Evolutionary conservation across 2,888 invertebrate species (phyloP), one percentile per base, ranked within the genome.

Genomic region (Arctia plantaginis): DNA sequence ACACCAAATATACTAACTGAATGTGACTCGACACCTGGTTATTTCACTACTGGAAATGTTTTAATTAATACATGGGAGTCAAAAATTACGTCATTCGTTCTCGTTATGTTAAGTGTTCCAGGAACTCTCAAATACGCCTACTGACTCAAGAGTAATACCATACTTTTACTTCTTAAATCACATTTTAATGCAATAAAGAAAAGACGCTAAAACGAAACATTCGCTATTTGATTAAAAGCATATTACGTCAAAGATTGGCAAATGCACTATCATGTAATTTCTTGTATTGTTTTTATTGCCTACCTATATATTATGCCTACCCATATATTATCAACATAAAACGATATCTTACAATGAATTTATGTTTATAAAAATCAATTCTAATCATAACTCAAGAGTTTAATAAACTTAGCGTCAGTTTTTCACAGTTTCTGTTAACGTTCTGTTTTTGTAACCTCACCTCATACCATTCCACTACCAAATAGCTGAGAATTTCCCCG

Each of bases 31-130:
- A 51, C 39, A 69, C 51, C 55, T 69, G 30, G 70, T 81, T 82
- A 75, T 83, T n/a, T 66, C 80, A 82, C 69, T 51, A 66, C 59
- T 30, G 66, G 69, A 76, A 80, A 76, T 80, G 81, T 80, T 76
- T 73, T 82, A 84, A 84, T 81, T 84, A 80, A 39, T n/a, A 68
- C 59, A 66, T 41, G 20, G 73, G 66, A 81, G 69, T 72, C 71
- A 66, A 67, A 47, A 71, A 75, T 75, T 80, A 67, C 74, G 73
- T 77, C 55, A 79, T 68, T 59, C 69, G 72, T 55, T 74, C 72
- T 83, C 68, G 71, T 73, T 74, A 27, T 68, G n/a, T 44, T 44
- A 44, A 44, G 51, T 55, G 71, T 84, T 82, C 80, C 79, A 67
- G 80, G 82, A 84, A 78, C 39, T 47, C n/a, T 62, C 64, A 62